A percentile compares a stretch with the other conserved stretches of the same genome.
phyloP scores from a whole-genome alignment of 2,888 invertebrate genomes.

The Parochlus steinenii region DNA sequence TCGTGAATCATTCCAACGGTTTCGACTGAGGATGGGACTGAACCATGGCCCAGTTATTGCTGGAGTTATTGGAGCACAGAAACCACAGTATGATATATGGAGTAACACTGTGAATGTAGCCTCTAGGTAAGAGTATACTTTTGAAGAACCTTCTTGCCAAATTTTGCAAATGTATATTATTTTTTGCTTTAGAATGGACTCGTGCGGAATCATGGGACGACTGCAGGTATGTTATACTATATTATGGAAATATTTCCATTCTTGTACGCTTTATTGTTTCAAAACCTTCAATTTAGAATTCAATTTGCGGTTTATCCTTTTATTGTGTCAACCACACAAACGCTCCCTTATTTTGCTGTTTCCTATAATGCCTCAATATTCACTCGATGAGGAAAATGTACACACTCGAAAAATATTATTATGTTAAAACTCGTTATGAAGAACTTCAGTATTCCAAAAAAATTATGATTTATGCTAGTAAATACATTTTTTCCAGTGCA shows the following conservation, averaged over 20 bases:
- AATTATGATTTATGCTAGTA: no score
- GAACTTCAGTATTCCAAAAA: no score
- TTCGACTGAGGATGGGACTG: constrained; percentile 71
- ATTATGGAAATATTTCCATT: background rate
- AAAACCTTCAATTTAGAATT: background rate
- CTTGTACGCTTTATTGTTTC: background rate
- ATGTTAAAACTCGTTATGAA: no score
- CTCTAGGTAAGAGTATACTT: background rate
- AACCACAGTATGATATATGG: constrained; percentile 98
- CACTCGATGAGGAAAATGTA: no score
- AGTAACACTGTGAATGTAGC: constrained; percentile 53
- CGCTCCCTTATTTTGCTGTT: no score
- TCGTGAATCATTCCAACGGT: constrained; percentile 90
- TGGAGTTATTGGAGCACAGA: constrained; percentile 87
- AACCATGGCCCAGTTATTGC: constrained; percentile 36
- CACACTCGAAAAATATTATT: no score
- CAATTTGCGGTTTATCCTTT: no score
- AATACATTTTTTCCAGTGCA: no score
- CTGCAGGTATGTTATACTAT: constrained; percentile 44
- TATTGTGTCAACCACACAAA: no score
- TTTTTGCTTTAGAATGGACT: constrained; percentile 64
- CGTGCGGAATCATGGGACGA: constrained; percentile 75
- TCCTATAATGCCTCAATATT: no score
- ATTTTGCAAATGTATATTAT: background rate
- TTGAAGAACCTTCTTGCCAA: background rate